Base-by-base conservation (phyloP, 1,140 invertebrate genomes). In the roundworm (Caenorhabditis elegans) region DNA sequence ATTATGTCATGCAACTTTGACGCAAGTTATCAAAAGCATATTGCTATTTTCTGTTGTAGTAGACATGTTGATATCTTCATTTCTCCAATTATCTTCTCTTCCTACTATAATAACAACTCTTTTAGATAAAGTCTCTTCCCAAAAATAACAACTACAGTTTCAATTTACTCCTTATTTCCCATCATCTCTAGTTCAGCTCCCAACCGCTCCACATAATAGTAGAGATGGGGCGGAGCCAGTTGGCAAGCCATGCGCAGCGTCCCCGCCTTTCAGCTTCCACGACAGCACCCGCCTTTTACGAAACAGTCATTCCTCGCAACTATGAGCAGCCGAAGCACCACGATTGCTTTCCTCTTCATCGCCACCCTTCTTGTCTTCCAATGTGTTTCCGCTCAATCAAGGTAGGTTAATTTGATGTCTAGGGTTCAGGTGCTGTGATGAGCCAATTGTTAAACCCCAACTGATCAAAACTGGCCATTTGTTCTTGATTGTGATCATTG, bases 251-350 rank as follows among this genome's bases (percentile, higher is more conserved):
- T 70, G 60, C 34, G 60, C 34, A 43, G n/a, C 60, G 34, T 70
- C 60, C n/a, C 60, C 60, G 34, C 60, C 60, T 70, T 70, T n/a
- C 60, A 70, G 55, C 26, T 34, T 39, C 60, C 34, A 31, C 60
- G 10, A 60, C 11, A 34, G 26, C 34, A 55, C 31, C 60, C 60
- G 60, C 34, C 60, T 70, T 22, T n/a, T 26, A 19, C n/a, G 60
- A 39, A 70, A 31, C 31, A 34, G 34, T 70, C 60, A 70, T 70
- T 70, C 34, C 60, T 70, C 60, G 60, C 60, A 70, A 70, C 60
- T 70, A 70, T 70, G 60, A 70, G 60, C 60, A 70, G 60, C 60
- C 60, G 60, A 70, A 70, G 60, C 60, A 70, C 60, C 60, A 60
- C 55, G 55, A 70, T 70, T 70, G 60, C 60, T 70, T 70, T 36